Percentiles rank a stretch among this genome's conserved stretches.
phyloP scores from a whole-genome alignment of 2,113 vertebrate species.

The Mobula hypostoma region DNA sequence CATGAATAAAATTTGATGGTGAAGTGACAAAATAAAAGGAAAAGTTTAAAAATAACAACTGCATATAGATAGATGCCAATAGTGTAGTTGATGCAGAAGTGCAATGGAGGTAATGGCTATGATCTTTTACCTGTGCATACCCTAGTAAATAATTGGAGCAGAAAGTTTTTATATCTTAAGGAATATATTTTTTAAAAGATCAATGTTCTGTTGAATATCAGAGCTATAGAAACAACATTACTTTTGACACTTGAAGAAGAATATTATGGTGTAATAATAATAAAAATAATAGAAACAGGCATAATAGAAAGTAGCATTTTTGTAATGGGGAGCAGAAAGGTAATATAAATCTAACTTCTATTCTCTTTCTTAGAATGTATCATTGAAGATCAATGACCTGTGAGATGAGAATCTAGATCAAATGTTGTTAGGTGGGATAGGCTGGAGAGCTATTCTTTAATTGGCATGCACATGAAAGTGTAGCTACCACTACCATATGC shows the following conservation, averaged over 20 bases:
- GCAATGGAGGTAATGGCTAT: not conserved
- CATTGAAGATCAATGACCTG: too few relatives aligned
- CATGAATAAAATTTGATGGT: not conserved
- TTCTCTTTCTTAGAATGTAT: not conserved
- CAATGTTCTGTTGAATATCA: too few relatives aligned
- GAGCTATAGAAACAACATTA: not conserved
- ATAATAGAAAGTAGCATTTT: not conserved
- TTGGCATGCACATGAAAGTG: too few relatives aligned
- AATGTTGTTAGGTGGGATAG: too few relatives aligned
- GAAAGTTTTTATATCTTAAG: not conserved
- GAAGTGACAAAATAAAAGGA: not conserved
- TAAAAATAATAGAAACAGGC: too few relatives aligned
- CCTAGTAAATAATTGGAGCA: not conserved
- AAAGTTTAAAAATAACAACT: not conserved
- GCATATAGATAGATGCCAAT: not conserved
- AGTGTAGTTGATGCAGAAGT: not conserved
- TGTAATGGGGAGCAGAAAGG: not conserved
- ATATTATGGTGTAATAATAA: too few relatives aligned
- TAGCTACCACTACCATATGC: too few relatives aligned
- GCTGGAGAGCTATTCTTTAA: too few relatives aligned
- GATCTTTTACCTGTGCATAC: not conserved
- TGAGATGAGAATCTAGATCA: too few relatives aligned
- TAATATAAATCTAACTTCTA: not conserved
- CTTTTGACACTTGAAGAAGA: not conserved
- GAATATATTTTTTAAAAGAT: too few relatives aligned